These are phyloP conservation scores for Pinna nobilis DNA, from an alignment of 1,140 invertebrate species.

Conservation along the genomic window DNA sequence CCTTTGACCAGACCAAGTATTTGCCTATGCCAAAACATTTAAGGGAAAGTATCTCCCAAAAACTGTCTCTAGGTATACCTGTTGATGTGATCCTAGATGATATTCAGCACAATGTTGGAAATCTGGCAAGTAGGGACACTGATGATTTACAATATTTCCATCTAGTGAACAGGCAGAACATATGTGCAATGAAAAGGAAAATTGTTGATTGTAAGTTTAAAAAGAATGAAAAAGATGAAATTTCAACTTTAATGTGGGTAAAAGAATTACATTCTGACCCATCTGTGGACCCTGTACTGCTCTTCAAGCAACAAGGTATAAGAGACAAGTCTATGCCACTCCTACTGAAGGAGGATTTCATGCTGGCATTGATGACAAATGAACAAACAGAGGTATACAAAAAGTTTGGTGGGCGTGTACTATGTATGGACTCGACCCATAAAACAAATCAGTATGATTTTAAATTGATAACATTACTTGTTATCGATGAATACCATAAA, in stretches of 20 bases:
- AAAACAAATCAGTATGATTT: constrained; percentile 22
- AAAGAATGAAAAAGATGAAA: constrained; percentile 6
- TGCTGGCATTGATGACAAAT: background rate
- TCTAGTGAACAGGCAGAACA: background rate
- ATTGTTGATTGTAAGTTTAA: constrained; percentile 10
- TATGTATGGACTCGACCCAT: constrained; percentile 27
- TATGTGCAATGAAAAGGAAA: background rate
- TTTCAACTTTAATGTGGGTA: constrained; percentile 4
- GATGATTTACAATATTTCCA: constrained; percentile 1
- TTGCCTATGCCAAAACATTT: background rate
- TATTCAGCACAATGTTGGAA: constrained; percentile 3
- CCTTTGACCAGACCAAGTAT: constrained; percentile 16
- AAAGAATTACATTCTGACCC: background rate
- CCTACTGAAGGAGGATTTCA: constrained; percentile 2
- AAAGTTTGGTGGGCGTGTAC: constrained; percentile 17
- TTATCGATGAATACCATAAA: constrained; percentile 18
- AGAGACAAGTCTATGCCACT: background rate
- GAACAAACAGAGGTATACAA: constrained; percentile 13
- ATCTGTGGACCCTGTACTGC: constrained; percentile 2
- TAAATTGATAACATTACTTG: constrained; percentile 11
- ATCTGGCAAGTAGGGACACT: background rate
- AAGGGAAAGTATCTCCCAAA: background rate
- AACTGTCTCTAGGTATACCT: constrained; percentile 9
- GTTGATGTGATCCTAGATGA: constrained; percentile 1
- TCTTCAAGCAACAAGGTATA: background rate